Conservation (phyloP, 2,888 invertebrate species). For the Diplazon laetatorius region DNA sequence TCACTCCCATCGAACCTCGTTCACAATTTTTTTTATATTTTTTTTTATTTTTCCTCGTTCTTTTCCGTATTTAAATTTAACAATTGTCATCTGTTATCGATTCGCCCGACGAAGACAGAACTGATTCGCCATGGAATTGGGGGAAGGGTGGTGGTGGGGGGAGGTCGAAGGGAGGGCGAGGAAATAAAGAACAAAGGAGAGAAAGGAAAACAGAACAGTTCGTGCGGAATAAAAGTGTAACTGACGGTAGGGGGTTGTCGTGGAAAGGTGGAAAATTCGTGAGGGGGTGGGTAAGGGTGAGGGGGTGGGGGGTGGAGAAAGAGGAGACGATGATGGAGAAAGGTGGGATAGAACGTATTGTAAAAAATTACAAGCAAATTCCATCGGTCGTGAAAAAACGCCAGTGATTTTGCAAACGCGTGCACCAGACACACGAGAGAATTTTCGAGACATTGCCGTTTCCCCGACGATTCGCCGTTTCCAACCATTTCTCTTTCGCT, state of each 20-base stretch:
- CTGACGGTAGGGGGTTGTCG: conserved; percentile 34
- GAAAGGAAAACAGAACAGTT: conserved; percentile 42
- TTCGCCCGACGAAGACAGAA: conserved; percentile 11
- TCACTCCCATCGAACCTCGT: conserved; percentile 1
- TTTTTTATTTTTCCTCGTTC: background rate
- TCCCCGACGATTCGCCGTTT: conserved; percentile 5
- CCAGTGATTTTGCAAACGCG: conserved; percentile 61
- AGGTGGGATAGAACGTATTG: too few relatives aligned
- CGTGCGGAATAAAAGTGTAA: conserved; percentile 59
- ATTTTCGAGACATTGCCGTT: conserved; percentile 46
- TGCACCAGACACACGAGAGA: conserved; percentile 59
- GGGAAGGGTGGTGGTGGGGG: too few relatives aligned
- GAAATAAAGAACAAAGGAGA: conserved; percentile 20
- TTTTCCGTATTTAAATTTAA: conserved; percentile 47
- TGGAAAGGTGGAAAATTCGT: background rate
- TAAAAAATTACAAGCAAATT: conserved; percentile 69
- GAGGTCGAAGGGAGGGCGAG: background rate
- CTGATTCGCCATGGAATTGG: too few relatives aligned
- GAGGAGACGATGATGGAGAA: too few relatives aligned
- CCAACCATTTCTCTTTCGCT: conserved; percentile 34
- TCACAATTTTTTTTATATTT: too few relatives aligned
- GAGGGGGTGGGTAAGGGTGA: conserved; percentile 19
- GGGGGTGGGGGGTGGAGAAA: too few relatives aligned
- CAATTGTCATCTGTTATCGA: conserved; percentile 50
- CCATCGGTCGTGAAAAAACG: conserved; percentile 59